phyloP scores from a whole-genome alignment of 23 tunicate species.

The Botrylloides violaceus region DNA sequence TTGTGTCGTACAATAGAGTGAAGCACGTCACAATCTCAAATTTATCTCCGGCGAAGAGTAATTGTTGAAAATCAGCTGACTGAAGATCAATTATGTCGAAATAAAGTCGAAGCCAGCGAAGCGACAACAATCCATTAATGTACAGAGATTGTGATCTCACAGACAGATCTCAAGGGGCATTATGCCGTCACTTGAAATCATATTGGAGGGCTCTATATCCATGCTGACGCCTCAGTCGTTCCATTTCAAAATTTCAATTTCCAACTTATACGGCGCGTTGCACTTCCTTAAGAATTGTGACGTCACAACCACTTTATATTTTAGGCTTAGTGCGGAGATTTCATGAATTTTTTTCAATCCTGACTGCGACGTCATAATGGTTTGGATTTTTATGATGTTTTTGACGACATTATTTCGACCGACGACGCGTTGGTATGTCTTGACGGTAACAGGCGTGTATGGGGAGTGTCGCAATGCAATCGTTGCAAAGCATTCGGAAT shows the following conservation, averaged over 20 bases:
- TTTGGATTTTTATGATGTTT: too few relatives aligned
- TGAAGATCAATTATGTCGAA: not conserved
- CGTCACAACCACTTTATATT: too few relatives aligned
- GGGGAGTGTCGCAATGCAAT: too few relatives aligned
- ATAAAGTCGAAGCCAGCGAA: not conserved
- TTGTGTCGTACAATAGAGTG: too few relatives aligned
- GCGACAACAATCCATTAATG: not conserved
- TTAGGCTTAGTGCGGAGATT: too few relatives aligned
- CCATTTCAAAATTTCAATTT: not conserved
- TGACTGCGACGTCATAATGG: too few relatives aligned
- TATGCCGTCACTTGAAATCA: conserved; percentile 1
- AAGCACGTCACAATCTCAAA: not conserved
- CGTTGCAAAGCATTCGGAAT: too few relatives aligned
- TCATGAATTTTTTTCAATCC: too few relatives aligned
- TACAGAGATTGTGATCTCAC: not conserved
- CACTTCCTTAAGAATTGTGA: not conserved
- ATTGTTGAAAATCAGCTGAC: not conserved
- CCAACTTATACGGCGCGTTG: not conserved
- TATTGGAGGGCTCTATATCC: not conserved
- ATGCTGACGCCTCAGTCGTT: not conserved
- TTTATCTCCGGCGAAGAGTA: not conserved
- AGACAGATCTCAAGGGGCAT: not conserved
- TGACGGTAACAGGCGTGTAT: too few relatives aligned
- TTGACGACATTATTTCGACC: too few relatives aligned
- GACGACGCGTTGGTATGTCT: too few relatives aligned